Conservation (phyloP, 2,113 vertebrate species). For the Noturus placidus region DNA sequence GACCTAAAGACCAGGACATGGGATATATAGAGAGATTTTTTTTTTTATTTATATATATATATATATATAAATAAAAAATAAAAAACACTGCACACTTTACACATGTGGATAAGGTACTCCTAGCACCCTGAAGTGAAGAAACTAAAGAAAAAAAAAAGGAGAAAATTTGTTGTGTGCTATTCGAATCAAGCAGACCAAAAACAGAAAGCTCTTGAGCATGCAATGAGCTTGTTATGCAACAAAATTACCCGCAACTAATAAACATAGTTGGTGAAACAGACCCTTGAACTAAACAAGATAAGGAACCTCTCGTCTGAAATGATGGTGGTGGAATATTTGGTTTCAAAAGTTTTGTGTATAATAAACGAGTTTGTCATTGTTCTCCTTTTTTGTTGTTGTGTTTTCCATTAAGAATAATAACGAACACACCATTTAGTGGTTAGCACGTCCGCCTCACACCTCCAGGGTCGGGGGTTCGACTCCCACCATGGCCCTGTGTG, state of each 20-base stretch:
- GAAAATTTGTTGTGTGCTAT: background rate
- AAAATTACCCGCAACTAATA: background rate
- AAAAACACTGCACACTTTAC: background rate
- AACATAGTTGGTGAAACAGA: background rate
- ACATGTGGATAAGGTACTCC: background rate
- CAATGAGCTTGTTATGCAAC: background rate
- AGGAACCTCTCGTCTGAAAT: background rate
- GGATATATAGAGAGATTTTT: no score
- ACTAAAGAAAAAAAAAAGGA: background rate
- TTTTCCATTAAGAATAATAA: no score
- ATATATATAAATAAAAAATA: no score
- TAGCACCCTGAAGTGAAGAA: constrained; percentile 1
- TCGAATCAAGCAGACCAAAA: background rate
- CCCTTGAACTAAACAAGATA: background rate
- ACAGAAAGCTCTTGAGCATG: background rate
- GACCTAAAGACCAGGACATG: constrained; percentile 69
- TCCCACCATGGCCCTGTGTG: no score
- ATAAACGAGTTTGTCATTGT: no score
- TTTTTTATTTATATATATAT: no score
- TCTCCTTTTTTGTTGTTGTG: no score
- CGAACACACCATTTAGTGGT: no score
- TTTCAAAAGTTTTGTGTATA: no score
- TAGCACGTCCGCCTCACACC: no score
- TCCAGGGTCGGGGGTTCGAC: no score
- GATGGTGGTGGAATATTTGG: no score